These are phyloP conservation scores for Ganaspis brasiliensis DNA, from an alignment of 2,888 invertebrate genomes.

Conservation along the genomic window DNA sequence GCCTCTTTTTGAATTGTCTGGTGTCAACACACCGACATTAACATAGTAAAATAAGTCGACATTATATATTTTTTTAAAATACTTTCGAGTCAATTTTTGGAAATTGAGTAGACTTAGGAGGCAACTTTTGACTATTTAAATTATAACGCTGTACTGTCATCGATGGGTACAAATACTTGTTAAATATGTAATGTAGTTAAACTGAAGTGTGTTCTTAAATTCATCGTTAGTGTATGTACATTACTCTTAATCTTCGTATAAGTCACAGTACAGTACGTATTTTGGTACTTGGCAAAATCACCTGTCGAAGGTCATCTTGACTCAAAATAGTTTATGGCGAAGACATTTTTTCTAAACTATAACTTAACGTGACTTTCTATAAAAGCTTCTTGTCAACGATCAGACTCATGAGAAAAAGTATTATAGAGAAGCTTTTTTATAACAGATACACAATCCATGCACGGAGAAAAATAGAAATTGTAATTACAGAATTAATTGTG, in stretches of 20 bases:
- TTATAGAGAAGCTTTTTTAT: too few relatives aligned
- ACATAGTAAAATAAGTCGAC: too few relatives aligned
- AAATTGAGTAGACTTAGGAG: background rate
- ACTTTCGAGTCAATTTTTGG: background rate
- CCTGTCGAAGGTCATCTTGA: conserved; percentile 48
- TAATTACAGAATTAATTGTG: too few relatives aligned
- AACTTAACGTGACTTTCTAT: background rate
- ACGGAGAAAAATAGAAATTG: too few relatives aligned
- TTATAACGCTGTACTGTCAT: conserved; percentile 27
- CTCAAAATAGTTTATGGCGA: conserved; percentile 50
- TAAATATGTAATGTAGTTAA: background rate
- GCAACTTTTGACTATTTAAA: conserved; percentile 8
- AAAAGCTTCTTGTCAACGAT: too few relatives aligned
- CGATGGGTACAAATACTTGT: background rate
- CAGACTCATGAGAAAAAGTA: too few relatives aligned
- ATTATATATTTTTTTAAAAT: too few relatives aligned
- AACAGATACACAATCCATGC: too few relatives aligned
- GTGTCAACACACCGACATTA: too few relatives aligned
- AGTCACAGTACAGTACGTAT: conserved; percentile 76
- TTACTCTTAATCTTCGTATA: conserved; percentile 57
- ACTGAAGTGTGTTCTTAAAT: conserved; percentile 5
- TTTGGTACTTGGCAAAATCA: conserved; percentile 68
- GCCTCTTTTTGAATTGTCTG: too few relatives aligned
- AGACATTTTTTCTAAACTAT: conserved; percentile 8
- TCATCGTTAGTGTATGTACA: conserved; percentile 29